phyloP scores from a whole-genome alignment of 1,140 invertebrate species.

The Bombus superbus region DNA sequence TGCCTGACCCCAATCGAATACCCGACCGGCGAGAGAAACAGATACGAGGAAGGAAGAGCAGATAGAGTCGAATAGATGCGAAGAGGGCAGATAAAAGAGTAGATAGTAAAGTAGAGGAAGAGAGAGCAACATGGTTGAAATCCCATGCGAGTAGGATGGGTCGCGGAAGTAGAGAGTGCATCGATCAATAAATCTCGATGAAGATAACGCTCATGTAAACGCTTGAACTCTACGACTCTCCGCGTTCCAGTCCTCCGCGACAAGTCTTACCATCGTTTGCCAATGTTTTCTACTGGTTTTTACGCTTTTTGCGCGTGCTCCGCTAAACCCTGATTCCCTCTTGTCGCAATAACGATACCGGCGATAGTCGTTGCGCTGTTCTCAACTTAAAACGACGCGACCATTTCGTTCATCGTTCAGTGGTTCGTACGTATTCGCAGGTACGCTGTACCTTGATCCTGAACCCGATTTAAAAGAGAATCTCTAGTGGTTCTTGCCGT shows the following conservation, averaged over 20 bases:
- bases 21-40: conserved; percentile 39
- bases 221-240: background rate
- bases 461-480: background rate
- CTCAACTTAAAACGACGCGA: no score
- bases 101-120: background rate
- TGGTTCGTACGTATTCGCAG: background rate
- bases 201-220: conserved; percentile 64
- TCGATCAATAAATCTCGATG: conserved; percentile 60
- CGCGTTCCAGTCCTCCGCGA: background rate
- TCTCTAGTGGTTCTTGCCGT: background rate
- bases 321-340: no score
- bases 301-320: no score
- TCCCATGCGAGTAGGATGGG: conserved; percentile 57
- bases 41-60: conserved; percentile 21
- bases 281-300: background rate
- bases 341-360: background rate
- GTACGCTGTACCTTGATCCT: background rate
- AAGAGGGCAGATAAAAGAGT: conserved; percentile 18
- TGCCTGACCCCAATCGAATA: conserved; percentile 65
- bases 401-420: no score
- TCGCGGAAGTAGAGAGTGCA: conserved; percentile 53
- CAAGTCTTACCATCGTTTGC: background rate
- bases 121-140: conserved; percentile 45
- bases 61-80: conserved; percentile 13
- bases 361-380: no score